Conservation (phyloP, 2,113 vertebrate genomes). For the Sarotherodon lohbergeri region DNA sequence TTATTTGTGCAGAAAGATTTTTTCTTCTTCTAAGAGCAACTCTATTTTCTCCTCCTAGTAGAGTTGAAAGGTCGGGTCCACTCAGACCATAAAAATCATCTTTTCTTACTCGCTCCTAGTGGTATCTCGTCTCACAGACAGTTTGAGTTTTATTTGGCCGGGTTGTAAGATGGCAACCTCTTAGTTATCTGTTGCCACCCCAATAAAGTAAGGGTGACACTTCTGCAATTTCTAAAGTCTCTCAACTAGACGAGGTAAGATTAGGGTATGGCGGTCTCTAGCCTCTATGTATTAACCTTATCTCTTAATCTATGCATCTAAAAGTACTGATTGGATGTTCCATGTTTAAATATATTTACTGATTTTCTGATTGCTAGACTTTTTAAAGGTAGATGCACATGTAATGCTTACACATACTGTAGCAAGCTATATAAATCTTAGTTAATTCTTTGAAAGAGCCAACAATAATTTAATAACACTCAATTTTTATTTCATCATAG, state of each 20-base stretch:
- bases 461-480: neutral
- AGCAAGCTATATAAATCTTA: neutral
- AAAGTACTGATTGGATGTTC: neutral
- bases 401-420: neutral
- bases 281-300: neutral
- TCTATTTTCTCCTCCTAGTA: neutral
- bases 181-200: neutral
- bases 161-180: neutral
- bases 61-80: neutral
- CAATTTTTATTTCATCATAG: neutral
- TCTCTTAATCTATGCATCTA: neutral
- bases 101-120: neutral
- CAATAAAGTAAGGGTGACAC: neutral
- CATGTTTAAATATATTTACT: neutral
- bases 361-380: conserved; percentile 5
- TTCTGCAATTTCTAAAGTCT: neutral
- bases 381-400: neutral
- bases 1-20: neutral
- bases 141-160: neutral
- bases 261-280: neutral
- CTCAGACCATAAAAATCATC: neutral
- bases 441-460: neutral
- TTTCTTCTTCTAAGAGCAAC: neutral
- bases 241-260: neutral
- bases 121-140: neutral